Evolutionary conservation across 2,888 invertebrate genomes (phyloP), one percentile per base, ranked within the genome.

Genomic region (Troides oblongomaculatus): DNA sequence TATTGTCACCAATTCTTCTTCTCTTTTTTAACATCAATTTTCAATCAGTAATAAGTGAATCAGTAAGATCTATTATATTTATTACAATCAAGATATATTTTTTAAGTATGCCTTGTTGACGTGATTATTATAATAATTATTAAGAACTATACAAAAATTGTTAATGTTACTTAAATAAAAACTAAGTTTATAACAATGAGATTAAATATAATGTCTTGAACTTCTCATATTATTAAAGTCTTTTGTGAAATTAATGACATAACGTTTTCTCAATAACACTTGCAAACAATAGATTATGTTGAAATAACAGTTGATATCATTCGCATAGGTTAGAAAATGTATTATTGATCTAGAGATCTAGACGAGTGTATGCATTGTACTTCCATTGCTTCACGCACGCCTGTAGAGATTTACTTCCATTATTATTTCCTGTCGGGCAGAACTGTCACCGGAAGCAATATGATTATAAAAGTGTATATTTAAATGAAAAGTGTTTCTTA

Each of bases 201-300:
- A 39, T 39, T 39, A 39, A 10, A 30, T 8, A 39, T 39, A 10
- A 39, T 39, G 1, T 10, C 10, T 10, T 39, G 39, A 39, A 39
- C 39, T 39, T 39, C 39, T 39, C 39, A 50, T 50, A 17, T 50
- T 1, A 68, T 65, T 57, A 50, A 50, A 50, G 56, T 68, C 50
- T 72, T 72, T 68, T 67, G 69, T 72, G 74, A 73, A 69, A 46
- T 46, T 69, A 66, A 23, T 81, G 80, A 81, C 72, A 73, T 64
- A 75, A 77, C 62, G 23, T 59, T 46, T 68, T 76, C 70, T 71
- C 72, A 75, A 68, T 72, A 71, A 68, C 68, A 70, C 71, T 70
- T 62, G 66, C 68, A 79, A 76, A 84, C 84, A 84, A 84, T 83
- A 71, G 79, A 46, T 68, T 58, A 56, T 66, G 68, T 74, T 74